phyloP scores from a whole-genome alignment of 2,797 vertebrate genomes.

The Coccyzus lansbergi region DNA sequence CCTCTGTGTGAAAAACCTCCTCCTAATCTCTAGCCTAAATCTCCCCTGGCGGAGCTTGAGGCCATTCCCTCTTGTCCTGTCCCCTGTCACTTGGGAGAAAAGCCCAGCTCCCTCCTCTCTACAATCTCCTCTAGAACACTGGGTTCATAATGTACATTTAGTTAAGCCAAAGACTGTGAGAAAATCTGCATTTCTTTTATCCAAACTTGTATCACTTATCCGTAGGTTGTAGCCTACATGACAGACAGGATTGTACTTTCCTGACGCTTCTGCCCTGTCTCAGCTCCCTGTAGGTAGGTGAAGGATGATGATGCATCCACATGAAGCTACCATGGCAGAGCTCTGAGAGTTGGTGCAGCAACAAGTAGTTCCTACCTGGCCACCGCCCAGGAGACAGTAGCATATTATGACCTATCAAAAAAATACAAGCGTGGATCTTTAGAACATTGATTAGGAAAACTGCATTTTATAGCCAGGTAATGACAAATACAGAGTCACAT shows the following conservation, averaged over 20 bases:
- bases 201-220: background rate
- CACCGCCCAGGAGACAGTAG: background rate
- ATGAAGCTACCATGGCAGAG: background rate
- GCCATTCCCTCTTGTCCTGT: too few relatives aligned
- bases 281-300: background rate
- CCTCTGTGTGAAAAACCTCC: too few relatives aligned
- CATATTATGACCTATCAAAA: background rate
- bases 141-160: background rate
- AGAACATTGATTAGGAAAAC: background rate
- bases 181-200: background rate
- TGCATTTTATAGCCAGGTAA: background rate
- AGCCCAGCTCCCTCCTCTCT: too few relatives aligned
- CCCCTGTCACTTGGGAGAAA: too few relatives aligned
- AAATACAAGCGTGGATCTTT: background rate
- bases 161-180: background rate
- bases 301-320: background rate
- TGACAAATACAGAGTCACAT: background rate
- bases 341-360: background rate
- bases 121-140: background rate
- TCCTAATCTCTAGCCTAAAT: too few relatives aligned
- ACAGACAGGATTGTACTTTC: background rate
- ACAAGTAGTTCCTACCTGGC: background rate
- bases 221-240: background rate
- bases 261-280: background rate
- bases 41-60: too few relatives aligned